A percentile compares a stretch with the other conserved stretches of the same genome.
phyloP scores from a whole-genome alignment of 2,797 vertebrate genomes.

The Melanogrammus aeglefinus region DNA sequence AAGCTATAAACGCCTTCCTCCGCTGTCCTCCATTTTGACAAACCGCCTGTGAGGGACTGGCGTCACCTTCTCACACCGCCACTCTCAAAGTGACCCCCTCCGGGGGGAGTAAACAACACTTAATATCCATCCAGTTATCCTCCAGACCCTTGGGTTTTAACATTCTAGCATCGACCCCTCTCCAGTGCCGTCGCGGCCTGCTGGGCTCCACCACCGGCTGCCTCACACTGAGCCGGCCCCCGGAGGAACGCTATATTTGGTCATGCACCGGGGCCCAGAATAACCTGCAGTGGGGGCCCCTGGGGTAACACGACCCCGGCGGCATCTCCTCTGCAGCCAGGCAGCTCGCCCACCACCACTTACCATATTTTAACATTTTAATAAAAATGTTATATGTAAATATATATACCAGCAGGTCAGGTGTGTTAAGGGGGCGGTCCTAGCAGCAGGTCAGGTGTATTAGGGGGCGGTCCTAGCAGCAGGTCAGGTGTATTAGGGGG shows the following conservation, averaged over 20 bases:
- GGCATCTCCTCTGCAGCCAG: constrained; percentile 5
- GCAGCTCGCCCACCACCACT: not conserved
- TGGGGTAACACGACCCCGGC: constrained; percentile 44
- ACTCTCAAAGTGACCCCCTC: not conserved
- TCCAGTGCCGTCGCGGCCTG: not conserved
- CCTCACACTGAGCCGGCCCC: not conserved
- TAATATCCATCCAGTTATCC: constrained; percentile 53
- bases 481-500: not conserved
- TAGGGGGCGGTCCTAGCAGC: not conserved
- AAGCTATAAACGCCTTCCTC: not conserved
- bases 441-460: not conserved
- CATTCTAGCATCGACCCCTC: constrained; percentile 34
- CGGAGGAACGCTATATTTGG: constrained; percentile 59
- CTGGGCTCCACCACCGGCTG: not conserved
- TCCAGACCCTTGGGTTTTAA: constrained; percentile 1
- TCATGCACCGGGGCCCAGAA: constrained; percentile 52
- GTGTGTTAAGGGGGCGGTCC: not conserved
- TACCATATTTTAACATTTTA: not conserved
- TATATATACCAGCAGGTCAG: not conserved
- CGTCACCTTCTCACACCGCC: too few species aligned
- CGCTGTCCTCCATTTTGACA: constrained; percentile 3
- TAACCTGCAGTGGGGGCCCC: constrained; percentile 42
- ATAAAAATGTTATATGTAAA: too few species aligned
- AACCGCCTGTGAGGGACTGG: too few species aligned
- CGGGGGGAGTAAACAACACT: constrained; percentile 18